These are phyloP conservation scores for Poecilia wingei DNA, from an alignment of 2,797 vertebrate genomes.

Conservation along the genomic window DNA sequence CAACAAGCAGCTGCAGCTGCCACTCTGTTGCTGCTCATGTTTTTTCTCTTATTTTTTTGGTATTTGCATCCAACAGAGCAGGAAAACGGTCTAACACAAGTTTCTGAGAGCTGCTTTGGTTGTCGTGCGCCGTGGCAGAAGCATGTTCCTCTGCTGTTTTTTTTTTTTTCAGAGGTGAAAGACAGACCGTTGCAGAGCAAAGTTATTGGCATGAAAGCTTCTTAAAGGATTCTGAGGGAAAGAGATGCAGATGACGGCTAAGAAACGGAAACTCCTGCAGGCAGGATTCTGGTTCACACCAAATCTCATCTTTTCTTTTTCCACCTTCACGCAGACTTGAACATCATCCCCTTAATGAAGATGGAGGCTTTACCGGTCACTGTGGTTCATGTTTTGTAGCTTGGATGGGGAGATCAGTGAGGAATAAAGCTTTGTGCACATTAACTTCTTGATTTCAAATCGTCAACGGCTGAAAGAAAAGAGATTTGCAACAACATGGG, in stretches of 20 bases:
- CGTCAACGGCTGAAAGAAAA: background rate
- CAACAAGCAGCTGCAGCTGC: background rate
- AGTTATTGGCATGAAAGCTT: constrained; percentile 57
- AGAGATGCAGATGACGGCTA: constrained; percentile 56
- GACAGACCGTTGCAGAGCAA: constrained; percentile 9
- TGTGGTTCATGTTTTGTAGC: background rate
- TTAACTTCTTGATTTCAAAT: background rate
- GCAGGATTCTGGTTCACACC: constrained; percentile 24
- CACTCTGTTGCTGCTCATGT: constrained; percentile 3
- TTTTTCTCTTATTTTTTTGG: background rate
- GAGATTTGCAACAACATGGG: background rate
- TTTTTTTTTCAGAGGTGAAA: constrained; percentile 26
- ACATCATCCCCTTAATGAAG: constrained; percentile 51
- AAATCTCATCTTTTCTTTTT: constrained; percentile 38
- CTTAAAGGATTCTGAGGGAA: constrained; percentile 56
- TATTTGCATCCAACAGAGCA: constrained; percentile 5
- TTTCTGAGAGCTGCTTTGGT: constrained; percentile 4
- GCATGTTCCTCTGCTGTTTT: constrained; percentile 16
- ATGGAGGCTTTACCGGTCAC: constrained; percentile 37
- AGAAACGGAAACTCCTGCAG: constrained; percentile 39
- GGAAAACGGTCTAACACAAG: constrained; percentile 12
- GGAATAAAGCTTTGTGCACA: background rate
- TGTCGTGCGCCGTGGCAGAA: constrained; percentile 7
- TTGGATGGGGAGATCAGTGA: background rate
- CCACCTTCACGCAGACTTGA: constrained; percentile 65